These are phyloP conservation scores for Quadroppia sp. DNA, from an alignment of 2,888 invertebrate species.

Conservation along the genomic window DNA sequence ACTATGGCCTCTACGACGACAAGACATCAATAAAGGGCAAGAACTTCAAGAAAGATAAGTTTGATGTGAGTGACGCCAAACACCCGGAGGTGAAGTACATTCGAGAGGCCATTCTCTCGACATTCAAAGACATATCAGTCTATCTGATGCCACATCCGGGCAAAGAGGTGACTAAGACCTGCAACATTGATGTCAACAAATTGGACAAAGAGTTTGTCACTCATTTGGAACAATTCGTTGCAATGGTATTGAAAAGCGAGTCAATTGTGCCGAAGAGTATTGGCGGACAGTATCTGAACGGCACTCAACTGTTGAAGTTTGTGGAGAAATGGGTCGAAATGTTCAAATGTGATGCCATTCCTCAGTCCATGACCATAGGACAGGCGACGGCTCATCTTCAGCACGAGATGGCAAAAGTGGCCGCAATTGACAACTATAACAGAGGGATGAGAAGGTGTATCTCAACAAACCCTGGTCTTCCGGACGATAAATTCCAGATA, in stretches of 20 bases:
- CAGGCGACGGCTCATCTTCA: neutral
- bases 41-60: constrained; percentile 74
- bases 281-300: constrained; percentile 85
- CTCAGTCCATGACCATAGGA: neutral
- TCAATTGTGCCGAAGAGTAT: constrained; percentile 93
- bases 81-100: constrained; percentile 71
- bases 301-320: constrained; percentile 50
- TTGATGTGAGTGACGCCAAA: constrained; percentile 61
- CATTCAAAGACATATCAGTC: constrained; percentile 93
- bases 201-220: constrained; percentile 89
- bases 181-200: constrained; percentile 88
- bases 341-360: too few species aligned
- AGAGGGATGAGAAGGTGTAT: neutral
- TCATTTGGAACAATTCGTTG: constrained; percentile 78
- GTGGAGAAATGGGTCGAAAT: too few species aligned
- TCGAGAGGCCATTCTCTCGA: constrained; percentile 87
- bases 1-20: constrained; percentile 66
- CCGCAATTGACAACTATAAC: neutral
- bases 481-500: too few species aligned
- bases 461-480: too few species aligned
- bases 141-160: constrained; percentile 99
- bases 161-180: constrained; percentile 91
- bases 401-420: neutral
- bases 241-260: constrained; percentile 78
- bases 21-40: constrained; percentile 66